phyloP scores from a whole-genome alignment of 2,888 invertebrate genomes.

The Helobdella robusta region DNA sequence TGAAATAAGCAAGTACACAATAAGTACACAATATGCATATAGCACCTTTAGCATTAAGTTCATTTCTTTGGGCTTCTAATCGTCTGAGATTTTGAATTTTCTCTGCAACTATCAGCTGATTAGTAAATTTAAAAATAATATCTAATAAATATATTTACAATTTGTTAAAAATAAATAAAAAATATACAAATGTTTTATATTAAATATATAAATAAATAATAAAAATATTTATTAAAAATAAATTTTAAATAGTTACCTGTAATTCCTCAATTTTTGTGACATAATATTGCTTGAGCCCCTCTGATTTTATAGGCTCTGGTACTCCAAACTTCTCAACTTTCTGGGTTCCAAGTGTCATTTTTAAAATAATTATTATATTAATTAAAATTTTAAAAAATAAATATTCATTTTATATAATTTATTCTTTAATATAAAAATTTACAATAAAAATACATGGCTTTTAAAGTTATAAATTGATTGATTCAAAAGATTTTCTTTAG shows the following conservation, averaged over 20 bases:
- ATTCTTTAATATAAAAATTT: too few species aligned
- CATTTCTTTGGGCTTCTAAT: constrained; percentile 94
- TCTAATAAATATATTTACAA: background rate
- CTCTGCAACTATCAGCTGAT: constrained; percentile 76
- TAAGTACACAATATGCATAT: too few species aligned
- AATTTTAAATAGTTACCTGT: constrained; percentile 53
- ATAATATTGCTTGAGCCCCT: constrained; percentile 81
- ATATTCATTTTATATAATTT: too few species aligned
- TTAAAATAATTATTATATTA: too few species aligned
- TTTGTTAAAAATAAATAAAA: too few species aligned
- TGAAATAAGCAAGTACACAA: too few species aligned
- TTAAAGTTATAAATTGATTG: too few species aligned
- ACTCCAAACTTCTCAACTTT: constrained; percentile 46
- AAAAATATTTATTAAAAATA: constrained; percentile 18
- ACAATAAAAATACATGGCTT: too few species aligned
- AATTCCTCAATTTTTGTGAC: constrained; percentile 95
- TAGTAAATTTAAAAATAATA: constrained; percentile 29
- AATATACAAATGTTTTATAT: constrained; percentile 19
- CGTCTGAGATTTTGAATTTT: constrained; percentile 92
- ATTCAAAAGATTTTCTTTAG: too few species aligned
- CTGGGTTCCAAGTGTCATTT: constrained; percentile 25
- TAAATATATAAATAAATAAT: too few species aligned
- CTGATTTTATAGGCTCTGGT: constrained; percentile 32
- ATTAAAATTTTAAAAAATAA: too few species aligned
- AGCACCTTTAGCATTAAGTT: constrained; percentile 97